Evolutionary conservation across 2,113 vertebrate genomes (phyloP).

Genomic region (Erpornis zantholeuca): DNA sequence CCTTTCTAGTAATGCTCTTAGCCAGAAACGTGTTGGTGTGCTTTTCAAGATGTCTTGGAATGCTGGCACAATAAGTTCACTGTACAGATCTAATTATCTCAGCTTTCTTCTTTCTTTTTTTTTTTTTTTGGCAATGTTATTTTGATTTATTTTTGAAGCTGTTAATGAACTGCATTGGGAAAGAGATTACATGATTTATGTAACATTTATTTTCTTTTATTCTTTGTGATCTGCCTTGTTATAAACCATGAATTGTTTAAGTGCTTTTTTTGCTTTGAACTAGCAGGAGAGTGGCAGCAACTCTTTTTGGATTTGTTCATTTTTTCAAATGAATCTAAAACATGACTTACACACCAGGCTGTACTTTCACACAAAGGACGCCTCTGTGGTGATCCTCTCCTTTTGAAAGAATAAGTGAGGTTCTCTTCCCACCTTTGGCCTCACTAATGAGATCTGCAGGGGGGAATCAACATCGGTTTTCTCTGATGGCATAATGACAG

Average conservation of each 20-base stretch:
- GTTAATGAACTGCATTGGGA: constrained; percentile 39
- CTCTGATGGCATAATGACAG: background rate
- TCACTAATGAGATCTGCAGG: background rate
- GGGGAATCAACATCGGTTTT: background rate
- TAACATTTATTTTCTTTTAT: constrained; percentile 62
- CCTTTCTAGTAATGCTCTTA: background rate
- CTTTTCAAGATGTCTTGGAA: background rate
- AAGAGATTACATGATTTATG: constrained; percentile 60
- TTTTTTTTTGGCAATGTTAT: background rate
- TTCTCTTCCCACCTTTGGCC: background rate
- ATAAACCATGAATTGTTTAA: constrained; percentile 59
- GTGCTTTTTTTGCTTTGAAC: constrained; percentile 59
- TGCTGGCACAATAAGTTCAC: background rate
- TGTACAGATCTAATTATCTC: constrained; percentile 42
- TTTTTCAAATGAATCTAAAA: background rate
- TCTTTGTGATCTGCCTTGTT: constrained; percentile 61
- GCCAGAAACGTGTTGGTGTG: background rate
- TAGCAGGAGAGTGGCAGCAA: constrained; percentile 34
- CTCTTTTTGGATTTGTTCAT: background rate
- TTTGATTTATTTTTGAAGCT: constrained; percentile 56
- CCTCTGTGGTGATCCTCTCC: background rate
- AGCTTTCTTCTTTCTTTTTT: background rate
- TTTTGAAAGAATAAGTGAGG: background rate
- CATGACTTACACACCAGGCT: background rate
- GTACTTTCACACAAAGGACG: background rate